Evolutionary conservation across 2,888 invertebrate genomes (phyloP), one percentile per base, ranked within the genome.

Genomic region (Harmothoe impar): DNA sequence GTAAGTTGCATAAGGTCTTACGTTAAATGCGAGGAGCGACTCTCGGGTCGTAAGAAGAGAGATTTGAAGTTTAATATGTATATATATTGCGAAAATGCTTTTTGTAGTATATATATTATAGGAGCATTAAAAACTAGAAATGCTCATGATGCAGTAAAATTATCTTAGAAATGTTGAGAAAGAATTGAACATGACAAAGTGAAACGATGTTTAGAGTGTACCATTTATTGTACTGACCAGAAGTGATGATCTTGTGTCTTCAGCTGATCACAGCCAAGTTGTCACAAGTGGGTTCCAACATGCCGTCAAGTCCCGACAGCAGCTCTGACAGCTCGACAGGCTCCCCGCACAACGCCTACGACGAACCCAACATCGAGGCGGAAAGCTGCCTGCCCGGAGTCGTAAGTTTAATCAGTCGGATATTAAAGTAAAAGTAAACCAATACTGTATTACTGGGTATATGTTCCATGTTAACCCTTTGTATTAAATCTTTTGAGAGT

Each of bases 311-410:
- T 91, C 98, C 98, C 90, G 99, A 99, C 95, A 98, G 98, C 90
- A 98, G 98, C 94, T 98, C 98, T 91, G 99, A 99, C 95, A 98
- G 98, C 93, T 98, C 98, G 91, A 98, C 98, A 0, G 98, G 98
- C 0, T 98, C 98, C 0, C 98, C 98, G 0, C 98, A 98, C 92
- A 97, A 98, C 95, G 95, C 96, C 31, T 98, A 98, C 93, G 98
- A 98, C 95, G 97, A 97, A 92, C 97, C 97, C 84, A 97, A 97
- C 94, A 96, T 97, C 29, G 98, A 98, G 94, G 98, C 98, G 0
- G 99, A 99, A 96, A 97, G 97, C 94, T 97, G 97, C 93, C 96
- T 99, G 93, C 99, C 99, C 20, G 99, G 99, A 91, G 98, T 99
- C 94, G 98, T 98, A 95, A 96, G 97, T 94, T 12, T 5, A 23